Base-by-base conservation (phyloP, 2,888 invertebrate species). In the Clostera curtula region DNA sequence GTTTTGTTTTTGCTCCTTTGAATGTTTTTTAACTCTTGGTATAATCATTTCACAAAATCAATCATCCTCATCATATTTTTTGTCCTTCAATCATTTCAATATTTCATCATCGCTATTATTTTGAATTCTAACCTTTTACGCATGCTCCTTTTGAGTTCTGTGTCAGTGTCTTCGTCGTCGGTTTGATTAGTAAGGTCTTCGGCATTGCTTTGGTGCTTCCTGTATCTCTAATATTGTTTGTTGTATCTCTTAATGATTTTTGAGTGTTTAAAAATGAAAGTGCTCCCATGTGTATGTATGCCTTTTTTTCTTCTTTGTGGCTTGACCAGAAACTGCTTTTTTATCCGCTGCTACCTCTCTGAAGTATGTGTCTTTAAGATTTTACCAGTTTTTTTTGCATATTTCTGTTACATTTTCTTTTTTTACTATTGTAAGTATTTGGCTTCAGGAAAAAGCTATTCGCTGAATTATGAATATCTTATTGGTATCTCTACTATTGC, bases 361-460 rank as follows among this genome's bases (percentile, higher is more conserved):
- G 16, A n/a, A n/a, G 10, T 17, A 28, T 12, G 28, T 24, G 9
- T 26, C 26, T n/a, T 19, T 26, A 4, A 20, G 19, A 14, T 26
- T 20, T 19, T 19, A 9, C 20, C 20, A 23, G n/a, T 17, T 23
- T 28, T 19, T 18, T 27, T 17, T 27, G 29, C 17, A 29, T 15
- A 12, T 28, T 11, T 10, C 8, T 20, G 15, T 14, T 26, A 26
- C 14, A 14, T 20, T n/a, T 20, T 15, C n/a, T 26, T 20, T 31
- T 30, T 18, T 21, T 20, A 12, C 13, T 12, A 19, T 23, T 29
- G 9, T 29, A 29, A 26, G 11, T 34, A 26, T 13, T 29, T 34
- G 26, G 33, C 26, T 19, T 29, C 33, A 20, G 33, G 33, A 26
- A 33, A 29, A 9, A 33, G 23, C 20, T 29, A 24, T 12, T 29